Base-by-base conservation (phyloP, 2,888 invertebrate genomes). In the Ichneumon xanthorius region DNA sequence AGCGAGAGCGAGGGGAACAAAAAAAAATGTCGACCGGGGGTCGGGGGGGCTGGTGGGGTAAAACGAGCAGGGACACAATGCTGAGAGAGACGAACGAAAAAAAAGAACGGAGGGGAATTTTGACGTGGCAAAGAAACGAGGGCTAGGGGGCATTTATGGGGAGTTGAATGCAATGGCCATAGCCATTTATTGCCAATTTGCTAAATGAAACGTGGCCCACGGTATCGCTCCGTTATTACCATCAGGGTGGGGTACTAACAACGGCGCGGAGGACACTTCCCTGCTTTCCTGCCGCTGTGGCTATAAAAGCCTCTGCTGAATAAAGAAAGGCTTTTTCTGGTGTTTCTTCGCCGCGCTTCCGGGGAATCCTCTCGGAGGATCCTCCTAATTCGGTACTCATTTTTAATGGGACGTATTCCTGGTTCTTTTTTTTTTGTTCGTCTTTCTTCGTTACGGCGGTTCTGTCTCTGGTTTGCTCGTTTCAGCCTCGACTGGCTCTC, bases 151-250 rank as follows among this genome's bases (percentile, higher is more conserved):
- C 89, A 87, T 91, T 91, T 89, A 89, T 89, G 88, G 90, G 89
- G 88, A 89, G 88, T 87, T 88, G 81, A 81, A 76, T 78, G 89
- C 90, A 90, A 92, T 92, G 91, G 90, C 92, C 91, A 92, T 92
- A 90, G 91, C 89, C 92, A 93, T 93, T 93, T 93, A 93, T 93
- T 92, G 93, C 91, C 93, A 93, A 93, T 93, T 93, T 93, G 93
- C 93, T 92, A 93, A 93, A 93, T 93, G 93, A 93, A 93, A 93
- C 92, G 92, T 90, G 90, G 92, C 90, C 89, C 89, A 89, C 91
- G 90, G 89, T 91, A 87, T 88, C 91, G 90, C 88, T 89, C 89
- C 90, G 90, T 92, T 92, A 92, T 91, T 91, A 89, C 89, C 88
- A 79, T 79, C 81, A 75, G 73, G 53, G 78, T 80, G 48, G 67